These are phyloP conservation scores for Gonocerus acuteangulatus DNA, from an alignment of 2,888 invertebrate species.

Conservation along the genomic window DNA sequence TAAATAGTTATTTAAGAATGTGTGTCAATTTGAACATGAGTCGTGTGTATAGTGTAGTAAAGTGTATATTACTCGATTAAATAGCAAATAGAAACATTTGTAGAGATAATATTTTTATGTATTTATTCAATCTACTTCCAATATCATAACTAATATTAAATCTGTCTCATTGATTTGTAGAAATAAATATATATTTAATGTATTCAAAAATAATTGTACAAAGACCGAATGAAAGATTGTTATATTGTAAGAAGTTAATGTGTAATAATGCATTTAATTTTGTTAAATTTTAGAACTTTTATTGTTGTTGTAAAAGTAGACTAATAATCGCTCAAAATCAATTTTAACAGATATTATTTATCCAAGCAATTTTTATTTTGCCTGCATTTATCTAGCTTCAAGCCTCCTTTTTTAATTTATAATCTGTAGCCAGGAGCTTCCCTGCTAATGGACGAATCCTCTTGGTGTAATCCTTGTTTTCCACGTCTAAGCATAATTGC, in stretches of 20 bases:
- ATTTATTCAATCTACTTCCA: conserved; percentile 20
- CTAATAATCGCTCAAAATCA: not conserved
- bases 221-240: conserved; percentile 11
- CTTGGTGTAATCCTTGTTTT: too few species aligned
- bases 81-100: conserved; percentile 4
- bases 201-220: conserved; percentile 5
- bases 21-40: conserved; percentile 13
- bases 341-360: too few species aligned
- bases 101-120: conserved; percentile 21
- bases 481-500: too few species aligned
- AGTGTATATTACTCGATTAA: conserved; percentile 2
- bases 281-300: conserved; percentile 24
- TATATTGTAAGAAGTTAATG: conserved; percentile 7
- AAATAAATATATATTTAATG: conserved; percentile 1
- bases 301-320: conserved; percentile 16
- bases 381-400: too few species aligned
- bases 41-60: conserved; percentile 23
- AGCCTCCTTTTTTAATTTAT: too few species aligned
- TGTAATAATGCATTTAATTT: conserved; percentile 11
- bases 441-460: too few species aligned
- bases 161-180: conserved; percentile 16
- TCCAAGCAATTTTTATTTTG: too few species aligned
- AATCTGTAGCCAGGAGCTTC: too few species aligned
- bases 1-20: conserved; percentile 17
- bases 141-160: not conserved